Evolutionary conservation across 2,797 vertebrate genomes (phyloP), one percentile per base, ranked within the genome.

Genomic region (Helarctos malayanus): DNA sequence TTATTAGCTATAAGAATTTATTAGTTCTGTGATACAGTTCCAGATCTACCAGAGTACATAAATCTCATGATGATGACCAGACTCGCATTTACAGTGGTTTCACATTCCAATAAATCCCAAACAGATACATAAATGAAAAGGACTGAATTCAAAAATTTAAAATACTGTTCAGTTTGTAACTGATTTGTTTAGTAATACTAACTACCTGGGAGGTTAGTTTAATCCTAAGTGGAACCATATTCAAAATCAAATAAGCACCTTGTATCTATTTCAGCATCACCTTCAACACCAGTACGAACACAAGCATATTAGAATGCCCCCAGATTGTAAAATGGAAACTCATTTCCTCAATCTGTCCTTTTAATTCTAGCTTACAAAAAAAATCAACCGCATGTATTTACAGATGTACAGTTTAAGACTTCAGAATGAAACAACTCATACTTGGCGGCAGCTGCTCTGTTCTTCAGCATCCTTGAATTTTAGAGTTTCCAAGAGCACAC

Each of bases 301-400:
- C 38, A 82, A 73, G 8, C 32, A 35, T 56, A 57, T 89, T 78
- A 29, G 63, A 89, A 82, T 94, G 11, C 12, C 13, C 8, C 16
- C 52, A 76, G 18, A 81, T 57, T 41, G 18, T 71, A 73, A 91
- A 81, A 59, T 35, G 59, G 54, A 82, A 91, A 95, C 12, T 71
- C n/a, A 83, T 11, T 91, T 97, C 7, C 71, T 92, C 19, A 63
- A 18, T 78, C 78, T 81, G 10, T 76, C 15, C 8, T 89, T 93
- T 82, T 86, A 81, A 89, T 82, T 94, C 52, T 27, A 85, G 18
- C 27, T 73, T 69, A 80, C 75, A 89, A 89, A 78, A 83, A 61
- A 80, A 41, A 65, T 52, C n/a, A 57, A 32, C 32, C 47, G 5
- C 10, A 32, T 76, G 7, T 63, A 56, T 54, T 88, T 88, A 69